Evolutionary conservation across 2,888 invertebrate genomes (phyloP).

Genomic region (Crioceris asparagi): DNA sequence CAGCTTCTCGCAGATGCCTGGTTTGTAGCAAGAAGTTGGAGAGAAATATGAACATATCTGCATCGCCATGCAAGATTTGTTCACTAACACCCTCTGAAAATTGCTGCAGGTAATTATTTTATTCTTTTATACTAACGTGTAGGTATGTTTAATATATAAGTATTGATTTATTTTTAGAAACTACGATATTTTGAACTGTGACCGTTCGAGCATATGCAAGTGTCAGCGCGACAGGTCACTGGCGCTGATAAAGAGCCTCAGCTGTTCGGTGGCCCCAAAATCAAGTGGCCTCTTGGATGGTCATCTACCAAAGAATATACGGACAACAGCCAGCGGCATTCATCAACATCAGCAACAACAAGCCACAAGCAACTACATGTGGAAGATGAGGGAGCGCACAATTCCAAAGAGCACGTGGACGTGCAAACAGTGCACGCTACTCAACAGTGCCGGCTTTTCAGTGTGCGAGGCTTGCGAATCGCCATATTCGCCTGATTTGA

Average conservation of each 20-base stretch:
- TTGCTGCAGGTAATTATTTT: no score
- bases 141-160: no score
- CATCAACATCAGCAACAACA: conserved; percentile 19
- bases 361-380: conserved; percentile 27
- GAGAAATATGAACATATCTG: conserved; percentile 33
- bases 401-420: conserved; percentile 46
- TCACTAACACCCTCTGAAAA: conserved; percentile 33
- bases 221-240: conserved; percentile 31
- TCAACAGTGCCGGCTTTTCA: conserved; percentile 54
- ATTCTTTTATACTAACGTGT: no score
- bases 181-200: conserved; percentile 31
- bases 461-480: conserved; percentile 69
- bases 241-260: conserved; percentile 35
- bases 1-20: conserved; percentile 25
- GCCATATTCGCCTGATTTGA: conserved; percentile 41
- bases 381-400: conserved; percentile 29
- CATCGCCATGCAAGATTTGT: conserved; percentile 36
- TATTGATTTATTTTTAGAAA: no score
- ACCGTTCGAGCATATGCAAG: conserved; percentile 27
- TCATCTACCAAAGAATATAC: conserved; percentile 29
- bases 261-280: conserved; percentile 33
- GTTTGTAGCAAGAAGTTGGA: conserved; percentile 28
- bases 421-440: conserved; percentile 64
- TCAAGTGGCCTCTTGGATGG: conserved; percentile 28
- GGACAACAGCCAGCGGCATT: conserved; percentile 37